Evolutionary conservation across 2,888 invertebrate species (phyloP).

Genomic region (Tholera decimalis): DNA sequence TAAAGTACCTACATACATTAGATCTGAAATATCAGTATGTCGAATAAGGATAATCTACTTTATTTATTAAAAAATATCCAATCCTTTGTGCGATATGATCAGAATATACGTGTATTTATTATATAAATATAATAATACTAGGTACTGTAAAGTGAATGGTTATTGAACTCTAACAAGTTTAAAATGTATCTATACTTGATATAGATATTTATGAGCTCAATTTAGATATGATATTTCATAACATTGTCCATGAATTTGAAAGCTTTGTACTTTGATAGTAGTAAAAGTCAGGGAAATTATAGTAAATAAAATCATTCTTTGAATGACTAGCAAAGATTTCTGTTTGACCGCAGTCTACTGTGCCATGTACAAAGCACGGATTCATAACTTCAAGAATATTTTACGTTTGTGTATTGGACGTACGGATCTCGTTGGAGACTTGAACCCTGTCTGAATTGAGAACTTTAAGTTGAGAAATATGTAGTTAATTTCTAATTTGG

Average conservation of each 20-base stretch:
- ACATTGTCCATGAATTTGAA: slow-evolving; percentile 2
- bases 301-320: neutral
- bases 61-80: slow-evolving; percentile 19
- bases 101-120: slow-evolving; percentile 23
- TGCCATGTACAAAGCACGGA: too few relatives aligned
- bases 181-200: neutral
- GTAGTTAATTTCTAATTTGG: neutral
- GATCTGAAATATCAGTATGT: slow-evolving; percentile 19
- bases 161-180: neutral
- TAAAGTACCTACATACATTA: too few relatives aligned
- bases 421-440: neutral
- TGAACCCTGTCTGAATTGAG: neutral
- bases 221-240: slow-evolving; percentile 1
- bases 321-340: neutral
- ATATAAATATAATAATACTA: slow-evolving; percentile 5
- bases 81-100: slow-evolving; percentile 40
- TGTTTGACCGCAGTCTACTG: neutral
- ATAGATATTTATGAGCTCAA: neutral
- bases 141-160: slow-evolving; percentile 5
- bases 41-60: slow-evolving; percentile 15
- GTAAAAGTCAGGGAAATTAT: slow-evolving; percentile 1
- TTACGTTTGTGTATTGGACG: neutral
- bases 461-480: neutral
- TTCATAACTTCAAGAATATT: neutral
- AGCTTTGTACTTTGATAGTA: slow-evolving; percentile 40